Conservation (phyloP, 2,113 vertebrate genomes). For the Pyxicephalus adspersus region DNA sequence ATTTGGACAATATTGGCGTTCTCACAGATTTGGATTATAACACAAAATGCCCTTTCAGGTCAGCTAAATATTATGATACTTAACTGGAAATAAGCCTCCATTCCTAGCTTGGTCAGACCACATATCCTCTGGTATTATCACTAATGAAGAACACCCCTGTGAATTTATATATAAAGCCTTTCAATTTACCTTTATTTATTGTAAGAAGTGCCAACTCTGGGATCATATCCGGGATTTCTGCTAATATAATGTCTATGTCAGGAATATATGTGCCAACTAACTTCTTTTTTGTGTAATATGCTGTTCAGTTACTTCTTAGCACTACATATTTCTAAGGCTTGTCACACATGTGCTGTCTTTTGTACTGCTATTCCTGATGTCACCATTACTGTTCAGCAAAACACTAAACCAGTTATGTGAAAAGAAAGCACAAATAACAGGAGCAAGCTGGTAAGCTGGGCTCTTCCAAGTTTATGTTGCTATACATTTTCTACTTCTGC, state of each 20-base stretch:
- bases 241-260: neutral
- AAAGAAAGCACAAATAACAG: no score
- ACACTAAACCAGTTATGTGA: no score
- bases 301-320: no score
- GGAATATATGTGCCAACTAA: neutral
- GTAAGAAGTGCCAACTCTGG: neutral
- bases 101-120: conserved; percentile 15
- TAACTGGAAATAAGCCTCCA: conserved; percentile 28
- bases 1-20: conserved; percentile 29
- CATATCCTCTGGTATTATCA: conserved; percentile 8
- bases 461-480: no score
- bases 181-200: neutral
- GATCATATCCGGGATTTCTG: neutral
- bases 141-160: conserved; percentile 22
- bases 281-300: no score
- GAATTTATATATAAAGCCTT: conserved; percentile 1
- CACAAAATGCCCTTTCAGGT: conserved; percentile 29
- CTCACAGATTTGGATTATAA: conserved; percentile 6
- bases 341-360: no score
- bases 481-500: no score
- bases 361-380: no score
- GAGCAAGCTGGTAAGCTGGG: no score
- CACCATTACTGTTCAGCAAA: no score
- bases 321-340: no score
- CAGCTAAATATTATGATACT: conserved; percentile 39